Evolutionary conservation across 2,797 vertebrate genomes (phyloP).

Genomic region (Furcifer pardalis): DNA sequence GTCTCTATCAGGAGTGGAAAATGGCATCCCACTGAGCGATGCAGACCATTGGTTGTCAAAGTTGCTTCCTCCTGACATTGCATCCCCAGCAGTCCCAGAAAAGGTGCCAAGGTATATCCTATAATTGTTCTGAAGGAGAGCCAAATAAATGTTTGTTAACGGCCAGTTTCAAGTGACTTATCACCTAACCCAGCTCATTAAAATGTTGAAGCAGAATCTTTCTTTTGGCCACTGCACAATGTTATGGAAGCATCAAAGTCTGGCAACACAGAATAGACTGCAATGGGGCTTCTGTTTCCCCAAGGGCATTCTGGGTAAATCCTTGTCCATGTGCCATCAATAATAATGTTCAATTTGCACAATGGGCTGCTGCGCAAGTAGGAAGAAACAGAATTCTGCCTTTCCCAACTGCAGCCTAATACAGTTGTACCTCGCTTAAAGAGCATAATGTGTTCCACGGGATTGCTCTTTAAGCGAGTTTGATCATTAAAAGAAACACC

Average conservation of each 20-base stretch:
- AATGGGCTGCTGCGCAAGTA: too few relatives aligned
- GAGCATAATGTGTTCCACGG: too few relatives aligned
- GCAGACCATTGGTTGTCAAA: slow-evolving; percentile 88
- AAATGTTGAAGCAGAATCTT: neutral
- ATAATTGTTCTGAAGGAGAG: slow-evolving; percentile 83
- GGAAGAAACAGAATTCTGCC: too few relatives aligned
- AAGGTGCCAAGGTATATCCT: slow-evolving; percentile 84
- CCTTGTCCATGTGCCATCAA: too few relatives aligned
- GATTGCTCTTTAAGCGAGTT: too few relatives aligned
- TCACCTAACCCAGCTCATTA: neutral
- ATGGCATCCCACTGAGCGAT: slow-evolving; percentile 86
- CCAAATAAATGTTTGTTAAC: neutral
- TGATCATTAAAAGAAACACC: too few relatives aligned
- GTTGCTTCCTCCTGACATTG: slow-evolving; percentile 81
- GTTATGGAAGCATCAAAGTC: neutral
- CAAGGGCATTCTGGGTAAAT: too few relatives aligned
- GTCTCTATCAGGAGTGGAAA: slow-evolving; percentile 89
- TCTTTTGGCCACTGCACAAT: neutral
- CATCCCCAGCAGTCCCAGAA: slow-evolving; percentile 87
- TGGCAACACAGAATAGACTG: neutral
- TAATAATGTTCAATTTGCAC: too few relatives aligned
- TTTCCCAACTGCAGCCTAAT: too few relatives aligned
- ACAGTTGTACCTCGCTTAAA: too few relatives aligned
- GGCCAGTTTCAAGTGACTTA: neutral
- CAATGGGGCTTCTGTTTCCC: neutral